Percentiles rank a stretch among this genome's conserved stretches.
Evolutionary conservation across 1,140 invertebrate genomes (phyloP).

Genomic region (Zeugodacus cucurbitae): DNA sequence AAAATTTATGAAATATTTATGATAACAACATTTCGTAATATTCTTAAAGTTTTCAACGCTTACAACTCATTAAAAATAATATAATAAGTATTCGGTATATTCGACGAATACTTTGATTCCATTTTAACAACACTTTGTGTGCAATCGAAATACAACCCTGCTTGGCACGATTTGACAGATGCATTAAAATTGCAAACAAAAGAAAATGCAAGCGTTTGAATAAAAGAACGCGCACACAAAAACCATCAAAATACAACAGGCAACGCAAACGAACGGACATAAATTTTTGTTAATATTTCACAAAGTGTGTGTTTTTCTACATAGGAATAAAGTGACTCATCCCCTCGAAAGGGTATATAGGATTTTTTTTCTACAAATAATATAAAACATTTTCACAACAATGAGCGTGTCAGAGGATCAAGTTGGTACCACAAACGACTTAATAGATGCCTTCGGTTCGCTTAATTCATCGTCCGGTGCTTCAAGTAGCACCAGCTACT

Average conservation of each 20-base stretch:
- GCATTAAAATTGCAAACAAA: background rate
- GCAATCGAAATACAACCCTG: background rate
- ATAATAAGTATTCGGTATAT: too few species aligned
- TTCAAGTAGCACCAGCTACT: slow-evolving; percentile 40
- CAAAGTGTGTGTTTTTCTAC: background rate
- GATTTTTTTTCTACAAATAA: background rate
- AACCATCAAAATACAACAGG: slow-evolving; percentile 24
- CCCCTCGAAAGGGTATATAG: background rate
- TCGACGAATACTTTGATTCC: background rate
- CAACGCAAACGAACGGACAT: background rate
- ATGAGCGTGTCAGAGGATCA: slow-evolving; percentile 49
- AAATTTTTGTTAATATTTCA: background rate
- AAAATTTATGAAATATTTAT: too few species aligned
- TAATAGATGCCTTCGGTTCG: slow-evolving; percentile 57
- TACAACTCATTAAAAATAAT: too few species aligned
- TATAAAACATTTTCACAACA: background rate
- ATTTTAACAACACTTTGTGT: background rate
- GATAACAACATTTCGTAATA: too few species aligned
- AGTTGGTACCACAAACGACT: slow-evolving; percentile 56
- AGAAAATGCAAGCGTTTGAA: slow-evolving; percentile 17
- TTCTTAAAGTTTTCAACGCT: too few species aligned
- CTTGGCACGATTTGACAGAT: background rate
- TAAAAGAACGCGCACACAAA: background rate
- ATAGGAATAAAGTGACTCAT: background rate
- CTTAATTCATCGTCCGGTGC: slow-evolving; percentile 41